Conservation (phyloP, 2,888 invertebrate genomes). For the Drosophila stalkeri region DNA sequence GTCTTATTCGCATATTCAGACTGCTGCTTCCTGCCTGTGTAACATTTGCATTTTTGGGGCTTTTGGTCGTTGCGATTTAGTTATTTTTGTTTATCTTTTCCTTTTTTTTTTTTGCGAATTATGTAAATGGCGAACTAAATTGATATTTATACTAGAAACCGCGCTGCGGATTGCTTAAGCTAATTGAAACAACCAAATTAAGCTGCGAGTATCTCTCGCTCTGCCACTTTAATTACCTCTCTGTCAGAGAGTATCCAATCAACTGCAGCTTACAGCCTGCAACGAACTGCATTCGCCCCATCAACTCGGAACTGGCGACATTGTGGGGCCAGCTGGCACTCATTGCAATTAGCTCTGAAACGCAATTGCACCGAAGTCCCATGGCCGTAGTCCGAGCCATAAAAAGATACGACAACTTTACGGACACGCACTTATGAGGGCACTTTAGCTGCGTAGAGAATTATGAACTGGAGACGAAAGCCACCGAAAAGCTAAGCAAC, state of each 20-base stretch:
- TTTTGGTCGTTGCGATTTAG: constrained; percentile 26
- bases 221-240: constrained; percentile 33
- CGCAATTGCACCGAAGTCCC: constrained; percentile 42
- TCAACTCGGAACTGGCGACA: constrained; percentile 23
- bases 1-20: constrained; percentile 9
- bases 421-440: constrained; percentile 39
- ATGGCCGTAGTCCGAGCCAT: constrained; percentile 23
- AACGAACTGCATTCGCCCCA: constrained; percentile 31
- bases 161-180: constrained; percentile 56
- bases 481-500: constrained; percentile 8
- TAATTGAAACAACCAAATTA: constrained; percentile 69
- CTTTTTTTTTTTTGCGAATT: constrained; percentile 49
- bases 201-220: constrained; percentile 15
- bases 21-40: constrained; percentile 27
- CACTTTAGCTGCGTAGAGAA: constrained; percentile 34
- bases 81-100: constrained; percentile 9
- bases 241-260: constrained; percentile 27
- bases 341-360: constrained; percentile 53
- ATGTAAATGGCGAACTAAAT: constrained; percentile 71
- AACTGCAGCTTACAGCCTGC: constrained; percentile 31
- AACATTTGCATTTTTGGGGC: constrained; percentile 68
- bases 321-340: constrained; percentile 33
- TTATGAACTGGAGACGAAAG: constrained; percentile 39
- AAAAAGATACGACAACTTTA: constrained; percentile 53
- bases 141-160: constrained; percentile 56